phyloP scores from a whole-genome alignment of 2,113 vertebrate genomes.

The Tinamus guttatus region DNA sequence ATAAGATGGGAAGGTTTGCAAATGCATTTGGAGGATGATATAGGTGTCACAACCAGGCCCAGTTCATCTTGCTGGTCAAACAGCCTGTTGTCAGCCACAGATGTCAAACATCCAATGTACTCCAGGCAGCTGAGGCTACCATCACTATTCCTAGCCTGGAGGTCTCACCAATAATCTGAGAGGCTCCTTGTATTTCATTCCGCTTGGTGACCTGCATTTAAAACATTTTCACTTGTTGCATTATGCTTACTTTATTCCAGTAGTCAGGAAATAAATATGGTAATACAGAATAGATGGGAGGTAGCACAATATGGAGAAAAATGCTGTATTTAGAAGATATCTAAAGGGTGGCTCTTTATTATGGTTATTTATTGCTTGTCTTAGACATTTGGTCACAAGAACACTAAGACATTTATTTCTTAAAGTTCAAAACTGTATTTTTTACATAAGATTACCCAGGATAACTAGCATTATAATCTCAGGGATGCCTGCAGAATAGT shows the following conservation, averaged over 20 bases:
- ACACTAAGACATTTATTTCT: not conserved
- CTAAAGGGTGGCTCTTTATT: not conserved
- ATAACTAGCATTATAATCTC: not conserved
- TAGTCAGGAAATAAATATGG: not conserved
- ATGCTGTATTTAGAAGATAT: not conserved
- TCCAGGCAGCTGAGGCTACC: too few relatives aligned
- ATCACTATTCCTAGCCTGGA: too few relatives aligned
- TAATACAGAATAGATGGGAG: not conserved
- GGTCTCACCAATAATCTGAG: not conserved
- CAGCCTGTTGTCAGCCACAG: not conserved
- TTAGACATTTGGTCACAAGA: not conserved
- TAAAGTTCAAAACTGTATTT: not conserved
- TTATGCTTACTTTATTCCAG: not conserved
- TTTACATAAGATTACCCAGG: not conserved
- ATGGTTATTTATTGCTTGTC: not conserved
- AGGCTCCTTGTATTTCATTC: not conserved
- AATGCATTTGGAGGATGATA: not conserved
- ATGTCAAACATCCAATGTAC: too few relatives aligned
- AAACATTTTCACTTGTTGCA: not conserved
- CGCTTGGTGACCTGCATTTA: not conserved
- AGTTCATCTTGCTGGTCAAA: not conserved
- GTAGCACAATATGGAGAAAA: not conserved
- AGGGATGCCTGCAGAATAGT: not conserved
- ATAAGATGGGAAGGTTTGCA: not conserved
- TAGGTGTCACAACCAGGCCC: not conserved